These are phyloP conservation scores for Zoanthus sociatus DNA, from an alignment of 92 coral and sea anemone species.

Conservation along the genomic window DNA sequence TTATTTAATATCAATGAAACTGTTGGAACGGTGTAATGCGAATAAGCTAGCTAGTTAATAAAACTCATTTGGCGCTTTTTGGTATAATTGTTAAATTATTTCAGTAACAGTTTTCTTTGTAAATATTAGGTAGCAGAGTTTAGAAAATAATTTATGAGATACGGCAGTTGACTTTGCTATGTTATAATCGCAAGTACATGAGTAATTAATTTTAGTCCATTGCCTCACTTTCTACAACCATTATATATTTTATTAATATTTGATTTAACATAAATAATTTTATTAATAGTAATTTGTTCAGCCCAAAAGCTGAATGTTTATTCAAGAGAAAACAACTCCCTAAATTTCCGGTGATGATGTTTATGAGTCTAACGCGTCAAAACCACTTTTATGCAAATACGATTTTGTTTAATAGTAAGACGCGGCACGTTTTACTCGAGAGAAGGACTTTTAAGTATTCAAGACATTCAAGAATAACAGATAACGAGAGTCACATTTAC, in stretches of 20 bases:
- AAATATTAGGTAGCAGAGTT: not conserved
- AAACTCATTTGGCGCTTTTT: not conserved
- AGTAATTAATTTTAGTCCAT: not conserved
- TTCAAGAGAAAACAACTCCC: slow-evolving; percentile 31
- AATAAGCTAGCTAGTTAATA: not conserved
- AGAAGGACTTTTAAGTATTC: too few relatives aligned
- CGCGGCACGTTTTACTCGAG: not conserved
- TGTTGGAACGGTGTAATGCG: slow-evolving; percentile 13
- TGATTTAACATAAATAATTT: not conserved
- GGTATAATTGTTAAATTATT: too few relatives aligned
- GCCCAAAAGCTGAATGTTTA: slow-evolving; percentile 23
- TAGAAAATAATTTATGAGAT: not conserved
- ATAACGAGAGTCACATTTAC: too few relatives aligned
- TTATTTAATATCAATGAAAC: not conserved
- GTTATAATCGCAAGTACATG: not conserved
- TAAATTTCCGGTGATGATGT: slow-evolving; percentile 5
- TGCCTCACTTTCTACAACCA: not conserved
- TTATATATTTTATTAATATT: not conserved
- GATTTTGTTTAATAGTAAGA: not conserved
- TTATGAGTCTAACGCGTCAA: too few relatives aligned
- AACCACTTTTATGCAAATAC: not conserved
- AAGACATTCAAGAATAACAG: too few relatives aligned
- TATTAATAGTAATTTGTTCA: not conserved
- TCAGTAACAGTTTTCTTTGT: not conserved
- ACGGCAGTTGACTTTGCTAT: not conserved